Evolutionary conservation across 1,140 invertebrate species (phyloP).

Genomic region (Brachionus sp.): DNA sequence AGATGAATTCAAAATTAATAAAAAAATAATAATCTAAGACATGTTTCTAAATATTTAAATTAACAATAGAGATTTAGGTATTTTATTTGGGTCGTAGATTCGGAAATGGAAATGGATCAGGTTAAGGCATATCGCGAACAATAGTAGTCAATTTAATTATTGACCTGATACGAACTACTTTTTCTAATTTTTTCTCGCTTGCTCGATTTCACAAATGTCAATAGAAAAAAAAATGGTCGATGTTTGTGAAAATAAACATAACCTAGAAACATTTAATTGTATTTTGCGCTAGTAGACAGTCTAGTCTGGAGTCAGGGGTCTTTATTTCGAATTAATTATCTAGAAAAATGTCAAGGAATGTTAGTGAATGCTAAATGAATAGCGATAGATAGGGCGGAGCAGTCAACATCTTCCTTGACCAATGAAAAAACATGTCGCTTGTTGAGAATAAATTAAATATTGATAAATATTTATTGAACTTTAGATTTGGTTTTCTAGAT

Average conservation of each 20-base stretch:
- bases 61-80: background rate
- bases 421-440: constrained; percentile 26
- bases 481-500: constrained; percentile 1
- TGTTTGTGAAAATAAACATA: constrained; percentile 34
- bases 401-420: background rate
- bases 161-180: constrained; percentile 29
- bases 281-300: background rate
- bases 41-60: constrained; percentile 30
- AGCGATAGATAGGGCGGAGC: background rate
- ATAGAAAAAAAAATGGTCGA: constrained; percentile 24
- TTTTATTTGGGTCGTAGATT: constrained; percentile 32
- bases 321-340: background rate
- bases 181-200: background rate
- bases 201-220: background rate
- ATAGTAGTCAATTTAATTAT: constrained; percentile 31
- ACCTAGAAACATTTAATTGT: constrained; percentile 37
- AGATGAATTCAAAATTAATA: background rate
- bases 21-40: background rate
- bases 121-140: background rate
- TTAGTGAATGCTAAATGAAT: constrained; percentile 20
- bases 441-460: constrained; percentile 40
- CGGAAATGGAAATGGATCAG: constrained; percentile 10
- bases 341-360: constrained; percentile 31
- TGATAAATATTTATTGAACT: constrained; percentile 37
- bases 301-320: background rate